Percentiles rank a stretch among this genome's conserved stretches.
Conservation (phyloP, 2,888 invertebrate genomes). For the Malacosoma neustria region DNA sequence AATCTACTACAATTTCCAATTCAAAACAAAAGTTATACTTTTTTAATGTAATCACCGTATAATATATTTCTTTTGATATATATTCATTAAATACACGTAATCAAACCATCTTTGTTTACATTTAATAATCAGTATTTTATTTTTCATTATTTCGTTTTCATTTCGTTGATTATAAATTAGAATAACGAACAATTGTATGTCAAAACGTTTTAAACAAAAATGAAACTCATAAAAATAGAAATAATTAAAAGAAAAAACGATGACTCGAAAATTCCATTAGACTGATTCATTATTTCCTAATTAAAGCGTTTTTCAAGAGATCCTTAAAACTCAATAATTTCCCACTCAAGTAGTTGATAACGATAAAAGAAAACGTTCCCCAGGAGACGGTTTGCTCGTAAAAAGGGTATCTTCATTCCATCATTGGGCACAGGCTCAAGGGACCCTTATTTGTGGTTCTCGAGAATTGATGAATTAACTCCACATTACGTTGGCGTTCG, state of each 20-base stretch:
- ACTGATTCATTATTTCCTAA: not conserved
- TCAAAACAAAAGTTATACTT: too few species aligned
- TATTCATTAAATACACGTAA: too few species aligned
- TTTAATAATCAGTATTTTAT: too few species aligned
- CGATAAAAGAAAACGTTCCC: slow-evolving; percentile 5
- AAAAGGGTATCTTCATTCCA: slow-evolving; percentile 4
- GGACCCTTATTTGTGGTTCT: slow-evolving; percentile 1
- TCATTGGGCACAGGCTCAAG: slow-evolving; percentile 1
- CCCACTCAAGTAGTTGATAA: slow-evolving; percentile 3
- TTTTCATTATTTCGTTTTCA: too few species aligned
- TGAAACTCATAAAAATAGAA: too few species aligned
- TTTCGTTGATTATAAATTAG: too few species aligned
- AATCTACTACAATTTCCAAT: too few species aligned
- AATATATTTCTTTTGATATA: too few species aligned
- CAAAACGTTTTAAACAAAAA: too few species aligned
- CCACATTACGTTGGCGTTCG: not conserved
- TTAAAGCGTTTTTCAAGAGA: not conserved
- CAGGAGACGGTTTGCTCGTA: slow-evolving; percentile 1
- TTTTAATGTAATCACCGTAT: too few species aligned
- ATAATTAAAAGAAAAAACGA: not conserved
- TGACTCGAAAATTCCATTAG: not conserved
- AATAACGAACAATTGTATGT: too few species aligned
- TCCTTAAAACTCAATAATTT: slow-evolving; percentile 2
- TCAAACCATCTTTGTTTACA: too few species aligned
- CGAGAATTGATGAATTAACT: slow-evolving; percentile 2